Conservation (phyloP, 2,113 vertebrate species). For the Syngnathoides biaculeatus region DNA sequence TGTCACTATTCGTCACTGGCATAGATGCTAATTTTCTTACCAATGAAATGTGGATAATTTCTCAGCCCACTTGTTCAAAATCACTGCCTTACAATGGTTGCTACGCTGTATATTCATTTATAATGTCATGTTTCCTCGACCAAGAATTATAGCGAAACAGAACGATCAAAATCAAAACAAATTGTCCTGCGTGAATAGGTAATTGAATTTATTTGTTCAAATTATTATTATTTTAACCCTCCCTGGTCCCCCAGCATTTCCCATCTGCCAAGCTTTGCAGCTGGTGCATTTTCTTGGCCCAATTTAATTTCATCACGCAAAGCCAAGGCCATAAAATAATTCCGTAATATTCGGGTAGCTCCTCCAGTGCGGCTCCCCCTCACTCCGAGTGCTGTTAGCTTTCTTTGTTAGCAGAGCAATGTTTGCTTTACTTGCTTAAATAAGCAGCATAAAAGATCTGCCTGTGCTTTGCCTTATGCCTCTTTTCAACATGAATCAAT, state of each 20-base stretch:
- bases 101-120: too few relatives aligned
- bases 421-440: constrained; percentile 40
- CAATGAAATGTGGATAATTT: too few relatives aligned
- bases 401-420: constrained; percentile 8
- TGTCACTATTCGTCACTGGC: too few relatives aligned
- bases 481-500: constrained; percentile 54
- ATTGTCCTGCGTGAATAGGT: too few relatives aligned
- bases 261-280: not conserved
- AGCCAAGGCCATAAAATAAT: not conserved
- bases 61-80: too few relatives aligned
- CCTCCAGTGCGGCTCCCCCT: not conserved
- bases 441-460: constrained; percentile 31
- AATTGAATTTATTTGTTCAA: not conserved
- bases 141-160: too few relatives aligned
- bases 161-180: too few relatives aligned
- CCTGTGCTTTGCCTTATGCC: constrained; percentile 17
- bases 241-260: not conserved
- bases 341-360: not conserved
- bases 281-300: constrained; percentile 4
- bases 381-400: not conserved
- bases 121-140: too few relatives aligned
- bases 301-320: constrained; percentile 19
- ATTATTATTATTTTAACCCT: not conserved
- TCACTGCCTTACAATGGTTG: too few relatives aligned
- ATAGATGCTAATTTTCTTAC: too few relatives aligned